Evolutionary conservation across 2,113 vertebrate genomes (phyloP).

Genomic region (Eulacestoma nigropectus): DNA sequence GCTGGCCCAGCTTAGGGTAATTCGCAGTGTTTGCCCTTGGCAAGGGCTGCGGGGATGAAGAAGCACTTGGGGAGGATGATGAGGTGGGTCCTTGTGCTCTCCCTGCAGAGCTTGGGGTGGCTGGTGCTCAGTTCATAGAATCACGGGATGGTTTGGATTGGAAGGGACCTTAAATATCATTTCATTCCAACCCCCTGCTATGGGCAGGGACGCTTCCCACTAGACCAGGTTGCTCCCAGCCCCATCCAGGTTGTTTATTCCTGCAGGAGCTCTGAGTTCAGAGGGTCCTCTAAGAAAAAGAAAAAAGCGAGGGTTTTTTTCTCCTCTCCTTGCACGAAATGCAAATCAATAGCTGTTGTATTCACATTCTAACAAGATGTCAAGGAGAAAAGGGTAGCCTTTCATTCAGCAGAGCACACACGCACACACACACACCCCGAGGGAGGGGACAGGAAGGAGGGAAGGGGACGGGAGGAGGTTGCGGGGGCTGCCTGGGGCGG

Average conservation of each 20-base stretch:
- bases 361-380: conserved; percentile 72
- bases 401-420: conserved; percentile 59
- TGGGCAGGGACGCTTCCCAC: background rate
- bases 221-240: background rate
- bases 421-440: background rate
- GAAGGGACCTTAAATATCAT: background rate
- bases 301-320: background rate
- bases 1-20: background rate
- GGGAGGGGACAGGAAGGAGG: conserved; percentile 24
- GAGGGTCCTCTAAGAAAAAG: background rate
- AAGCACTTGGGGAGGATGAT: fast-evolving
- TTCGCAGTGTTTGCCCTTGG: background rate
- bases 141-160: background rate
- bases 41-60: background rate
- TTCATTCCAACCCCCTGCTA: background rate
- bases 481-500: background rate
- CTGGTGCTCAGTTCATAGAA: background rate
- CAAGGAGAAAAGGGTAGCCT: conserved; percentile 76
- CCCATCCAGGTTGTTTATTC: background rate
- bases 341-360: conserved; percentile 76
- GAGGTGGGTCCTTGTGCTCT: background rate
- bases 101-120: background rate
- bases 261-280: conserved; percentile 19
- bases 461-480: background rate
- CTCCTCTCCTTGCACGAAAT: conserved; percentile 52